Evolutionary conservation across 2,797 vertebrate species (phyloP).

Genomic region (Paguma larvata): DNA sequence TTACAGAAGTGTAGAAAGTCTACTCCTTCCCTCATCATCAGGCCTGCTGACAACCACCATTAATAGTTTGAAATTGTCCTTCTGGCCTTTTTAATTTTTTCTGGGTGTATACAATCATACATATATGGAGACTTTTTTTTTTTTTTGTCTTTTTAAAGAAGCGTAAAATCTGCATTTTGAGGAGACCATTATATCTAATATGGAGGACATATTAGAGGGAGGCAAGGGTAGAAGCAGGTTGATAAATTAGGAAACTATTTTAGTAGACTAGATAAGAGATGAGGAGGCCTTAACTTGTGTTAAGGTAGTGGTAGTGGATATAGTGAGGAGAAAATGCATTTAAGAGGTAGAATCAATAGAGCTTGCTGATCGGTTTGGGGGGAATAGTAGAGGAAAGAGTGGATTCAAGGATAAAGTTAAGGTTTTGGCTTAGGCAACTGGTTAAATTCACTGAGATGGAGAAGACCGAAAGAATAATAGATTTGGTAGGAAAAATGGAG

Average conservation of each 20-base stretch:
- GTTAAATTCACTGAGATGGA: conserved; percentile 50
- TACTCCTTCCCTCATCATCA: conserved; percentile 38
- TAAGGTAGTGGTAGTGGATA: conserved; percentile 6
- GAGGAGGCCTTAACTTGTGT: not conserved
- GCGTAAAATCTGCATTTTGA: conserved; percentile 50
- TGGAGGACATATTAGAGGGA: not conserved
- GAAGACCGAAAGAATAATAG: conserved; percentile 43
- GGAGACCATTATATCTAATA: conserved; percentile 39
- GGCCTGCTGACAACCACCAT: conserved; percentile 13
- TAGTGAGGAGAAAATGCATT: conserved; percentile 9
- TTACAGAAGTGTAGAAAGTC: conserved; percentile 11
- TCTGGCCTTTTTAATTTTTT: not conserved
- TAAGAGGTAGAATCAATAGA: conserved; percentile 30
- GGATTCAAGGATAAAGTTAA: conserved; percentile 41
- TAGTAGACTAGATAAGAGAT: conserved; percentile 51
- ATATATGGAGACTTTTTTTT: not conserved
- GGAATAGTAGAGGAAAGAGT: not conserved
- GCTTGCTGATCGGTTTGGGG: conserved; percentile 35
- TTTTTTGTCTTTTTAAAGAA: conserved; percentile 52
- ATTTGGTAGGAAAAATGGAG: conserved; percentile 55
- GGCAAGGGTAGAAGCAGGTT: conserved; percentile 2
- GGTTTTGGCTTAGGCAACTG: conserved; percentile 39
- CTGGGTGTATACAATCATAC: not conserved
- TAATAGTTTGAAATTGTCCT: conserved; percentile 31
- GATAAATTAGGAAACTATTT: conserved; percentile 25